Conservation (phyloP, 2,113 vertebrate species). For the Chionomys nivalis region DNA sequence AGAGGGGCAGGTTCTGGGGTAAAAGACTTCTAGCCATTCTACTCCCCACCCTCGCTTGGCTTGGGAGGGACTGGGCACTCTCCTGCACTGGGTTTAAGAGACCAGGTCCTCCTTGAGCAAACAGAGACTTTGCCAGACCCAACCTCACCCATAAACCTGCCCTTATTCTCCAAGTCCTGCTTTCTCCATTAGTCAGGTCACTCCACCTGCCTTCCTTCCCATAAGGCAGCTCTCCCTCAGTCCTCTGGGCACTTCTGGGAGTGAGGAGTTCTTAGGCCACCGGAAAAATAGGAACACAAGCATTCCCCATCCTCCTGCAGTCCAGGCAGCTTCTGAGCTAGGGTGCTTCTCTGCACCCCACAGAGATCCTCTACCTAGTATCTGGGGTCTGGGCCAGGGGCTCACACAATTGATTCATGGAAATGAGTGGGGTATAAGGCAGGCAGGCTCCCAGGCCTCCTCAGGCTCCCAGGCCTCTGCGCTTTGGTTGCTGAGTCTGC, state of each 20-base stretch:
- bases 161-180: not conserved
- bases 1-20: not conserved
- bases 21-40: not conserved
- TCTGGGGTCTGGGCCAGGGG: not conserved
- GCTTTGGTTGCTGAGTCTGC: slow-evolving; percentile 27
- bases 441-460: not conserved
- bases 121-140: slow-evolving; percentile 49
- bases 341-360: not conserved
- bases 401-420: slow-evolving; percentile 5
- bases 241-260: not conserved
- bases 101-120: slow-evolving; percentile 68
- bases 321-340: not conserved
- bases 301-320: not conserved
- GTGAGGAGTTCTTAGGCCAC: not conserved
- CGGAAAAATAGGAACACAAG: not conserved
- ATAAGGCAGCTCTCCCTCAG: not conserved
- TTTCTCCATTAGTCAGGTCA: not conserved
- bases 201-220: not conserved
- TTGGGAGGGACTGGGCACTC: slow-evolving; percentile 16
- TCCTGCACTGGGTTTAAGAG: not conserved
- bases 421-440: not conserved
- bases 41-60: not conserved
- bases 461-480: not conserved
- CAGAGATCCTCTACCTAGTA: not conserved
- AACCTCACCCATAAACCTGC: slow-evolving; percentile 54